Evolutionary conservation across 2,888 invertebrate genomes (phyloP), one percentile per base, ranked within the genome.

Genomic region (Hyles lineata): DNA sequence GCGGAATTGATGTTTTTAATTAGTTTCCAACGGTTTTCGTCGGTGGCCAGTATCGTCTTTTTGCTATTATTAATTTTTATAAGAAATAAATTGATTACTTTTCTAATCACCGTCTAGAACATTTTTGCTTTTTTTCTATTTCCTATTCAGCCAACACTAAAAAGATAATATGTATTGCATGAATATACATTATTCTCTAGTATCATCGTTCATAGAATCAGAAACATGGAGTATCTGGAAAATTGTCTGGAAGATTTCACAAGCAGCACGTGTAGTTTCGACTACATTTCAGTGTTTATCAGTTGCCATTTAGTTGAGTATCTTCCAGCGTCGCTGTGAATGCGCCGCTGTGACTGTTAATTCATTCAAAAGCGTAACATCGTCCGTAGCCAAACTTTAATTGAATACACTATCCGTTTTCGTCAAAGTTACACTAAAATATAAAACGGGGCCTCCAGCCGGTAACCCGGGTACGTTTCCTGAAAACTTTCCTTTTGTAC

Each of bases 1-100:
- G 83, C 88, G 88, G 91, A 94, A 93, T 94, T 93, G 94, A 94
- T 94, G 93, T 93, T 94, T 93, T 94, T 94, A 94, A 94, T 94
- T 94, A 94, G 94, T 93, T 92, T 90, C 88, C 90, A 92, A 91
- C 89, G 92, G 88, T 92, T 93, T 93, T 92, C 90, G 92, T 90
- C 84, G 88, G 89, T 89, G 90, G 89, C 87, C 88, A 87, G 90
- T 86, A 87, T 85, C 82, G 85, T 84, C 86, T 89, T 89, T 89
- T 88, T 87, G 86, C 88, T 88, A 87, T 86, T 87, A 86, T 86
- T 85, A 86, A 84, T 88, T 80, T 82, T 83, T 80, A 86, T 85
- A 80, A 80, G 77, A 80, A 81, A 74, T 75, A 77, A 74, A 75
- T 72, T 75, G 70, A 74, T 73, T 59, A 72, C 67, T 43, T 50